These are phyloP conservation scores for Ceratotherium simum DNA, from an alignment of 2,113 vertebrate genomes.

Conservation along the genomic window DNA sequence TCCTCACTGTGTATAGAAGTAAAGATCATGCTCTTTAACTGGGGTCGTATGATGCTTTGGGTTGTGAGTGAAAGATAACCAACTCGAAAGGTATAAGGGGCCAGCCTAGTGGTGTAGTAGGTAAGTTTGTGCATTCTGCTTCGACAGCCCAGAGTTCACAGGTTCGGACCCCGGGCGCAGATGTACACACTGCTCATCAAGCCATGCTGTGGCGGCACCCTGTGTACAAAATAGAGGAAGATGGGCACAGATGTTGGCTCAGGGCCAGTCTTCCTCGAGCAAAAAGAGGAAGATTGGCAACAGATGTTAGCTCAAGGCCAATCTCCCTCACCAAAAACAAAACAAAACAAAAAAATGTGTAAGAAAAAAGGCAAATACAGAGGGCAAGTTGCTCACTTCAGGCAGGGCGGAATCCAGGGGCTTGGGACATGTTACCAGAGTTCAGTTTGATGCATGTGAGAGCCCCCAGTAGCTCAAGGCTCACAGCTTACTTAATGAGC, in stretches of 20 bases:
- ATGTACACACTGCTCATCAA: no score
- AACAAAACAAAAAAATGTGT: neutral
- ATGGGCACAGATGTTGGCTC: no score
- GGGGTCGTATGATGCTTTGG: neutral
- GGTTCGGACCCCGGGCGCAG: no score
- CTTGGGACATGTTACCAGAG: fast-evolving
- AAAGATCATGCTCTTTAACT: neutral
- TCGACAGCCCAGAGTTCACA: no score
- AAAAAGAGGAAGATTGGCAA: no score
- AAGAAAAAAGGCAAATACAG: neutral
- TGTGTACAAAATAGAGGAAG: no score
- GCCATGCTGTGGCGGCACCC: no score
- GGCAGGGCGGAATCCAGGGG: neutral
- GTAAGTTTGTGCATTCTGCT: no score
- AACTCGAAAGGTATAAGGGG: neutral
- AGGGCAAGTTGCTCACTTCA: neutral
- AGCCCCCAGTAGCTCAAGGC: neutral
- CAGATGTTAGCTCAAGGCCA: no score
- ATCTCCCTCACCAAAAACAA: no score
- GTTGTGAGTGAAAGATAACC: neutral
- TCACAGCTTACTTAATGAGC: neutral
- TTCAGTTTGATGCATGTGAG: neutral
- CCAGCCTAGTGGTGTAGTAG: no score
- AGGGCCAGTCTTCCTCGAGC: no score
- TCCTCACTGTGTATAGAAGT: neutral